These are phyloP conservation scores for Aurelia sp. DNA, from an alignment of 30 jellyfish, hydroid and myxozoan genomes.

Conservation along the genomic window DNA sequence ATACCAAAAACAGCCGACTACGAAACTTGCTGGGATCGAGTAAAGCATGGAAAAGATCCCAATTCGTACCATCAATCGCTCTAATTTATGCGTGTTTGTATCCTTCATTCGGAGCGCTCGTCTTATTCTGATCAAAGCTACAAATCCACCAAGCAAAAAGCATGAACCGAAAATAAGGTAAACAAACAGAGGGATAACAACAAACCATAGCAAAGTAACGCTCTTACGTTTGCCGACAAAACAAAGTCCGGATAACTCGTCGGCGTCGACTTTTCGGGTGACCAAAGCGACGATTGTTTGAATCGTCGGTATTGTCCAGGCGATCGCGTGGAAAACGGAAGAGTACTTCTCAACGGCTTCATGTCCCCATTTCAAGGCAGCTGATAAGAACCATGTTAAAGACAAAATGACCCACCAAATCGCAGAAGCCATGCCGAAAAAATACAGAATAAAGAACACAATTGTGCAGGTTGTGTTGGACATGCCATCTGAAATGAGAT, in stretches of 20 bases:
- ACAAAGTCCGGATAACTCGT: slow-evolving; percentile 89
- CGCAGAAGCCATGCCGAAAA: slow-evolving; percentile 95
- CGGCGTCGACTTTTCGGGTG: slow-evolving; percentile 90
- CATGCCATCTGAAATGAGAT: slow-evolving; percentile 84
- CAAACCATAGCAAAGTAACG: slow-evolving; percentile 72
- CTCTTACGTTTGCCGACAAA: slow-evolving; percentile 76
- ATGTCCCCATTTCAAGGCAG: slow-evolving; percentile 96
- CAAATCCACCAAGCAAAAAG: slow-evolving; percentile 80
- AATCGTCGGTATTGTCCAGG: slow-evolving; percentile 92
- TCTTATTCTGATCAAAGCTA: slow-evolving; percentile 80
- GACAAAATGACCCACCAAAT: slow-evolving; percentile 94
- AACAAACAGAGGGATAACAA: slow-evolving; percentile 74
- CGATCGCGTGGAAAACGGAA: slow-evolving; percentile 84
- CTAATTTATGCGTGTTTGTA: slow-evolving; percentile 81
- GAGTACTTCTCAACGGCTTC: slow-evolving; percentile 95
- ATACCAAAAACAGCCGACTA: slow-evolving; percentile 88
- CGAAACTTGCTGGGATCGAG: slow-evolving; percentile 92
- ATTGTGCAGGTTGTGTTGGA: slow-evolving; percentile 74
- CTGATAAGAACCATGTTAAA: slow-evolving; percentile 91
- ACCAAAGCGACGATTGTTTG: slow-evolving; percentile 91
- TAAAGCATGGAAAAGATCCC: slow-evolving; percentile 88
- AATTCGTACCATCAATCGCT: slow-evolving; percentile 84
- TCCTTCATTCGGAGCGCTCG: slow-evolving; percentile 75
- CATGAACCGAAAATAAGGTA: slow-evolving; percentile 77
- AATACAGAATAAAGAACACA: slow-evolving; percentile 74